These are phyloP conservation scores for Microctonus aethiopoides DNA, from an alignment of 2,888 invertebrate species.

Conservation along the genomic window DNA sequence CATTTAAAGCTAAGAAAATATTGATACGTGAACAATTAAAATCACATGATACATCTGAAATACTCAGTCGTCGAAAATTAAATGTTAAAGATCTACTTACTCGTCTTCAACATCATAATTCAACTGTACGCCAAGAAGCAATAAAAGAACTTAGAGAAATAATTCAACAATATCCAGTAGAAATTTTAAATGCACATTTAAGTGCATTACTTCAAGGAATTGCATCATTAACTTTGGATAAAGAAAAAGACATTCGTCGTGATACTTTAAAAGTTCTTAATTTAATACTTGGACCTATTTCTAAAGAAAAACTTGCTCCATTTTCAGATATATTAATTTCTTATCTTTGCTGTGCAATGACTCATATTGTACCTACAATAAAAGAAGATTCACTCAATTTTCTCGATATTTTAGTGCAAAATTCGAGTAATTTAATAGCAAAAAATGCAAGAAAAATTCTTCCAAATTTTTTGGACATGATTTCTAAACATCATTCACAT, in stretches of 20 bases:
- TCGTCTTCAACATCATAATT: constrained; percentile 81
- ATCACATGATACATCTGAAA: constrained; percentile 70
- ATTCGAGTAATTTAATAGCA: constrained; percentile 76
- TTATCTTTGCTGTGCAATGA: constrained; percentile 89
- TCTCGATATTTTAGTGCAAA: constrained; percentile 79
- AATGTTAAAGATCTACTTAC: constrained; percentile 78
- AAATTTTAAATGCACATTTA: constrained; percentile 72
- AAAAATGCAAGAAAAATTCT: constrained; percentile 78
- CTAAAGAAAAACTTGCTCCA: constrained; percentile 72
- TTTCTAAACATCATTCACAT: constrained; percentile 78
- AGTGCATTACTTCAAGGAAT: constrained; percentile 77
- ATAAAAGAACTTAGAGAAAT: constrained; percentile 73
- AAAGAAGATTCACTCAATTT: constrained; percentile 86
- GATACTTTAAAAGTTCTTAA: constrained; percentile 72
- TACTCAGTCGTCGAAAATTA: constrained; percentile 76
- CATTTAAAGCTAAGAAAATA: constrained; percentile 90
- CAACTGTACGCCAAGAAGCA: constrained; percentile 75
- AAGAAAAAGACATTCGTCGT: constrained; percentile 74
- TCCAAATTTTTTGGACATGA: constrained; percentile 85
- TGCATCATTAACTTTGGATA: constrained; percentile 78
- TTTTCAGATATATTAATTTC: constrained; percentile 83
- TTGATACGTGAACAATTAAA: constrained; percentile 82
- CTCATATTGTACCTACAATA: constrained; percentile 83
- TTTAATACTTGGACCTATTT: constrained; percentile 67
- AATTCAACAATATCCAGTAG: constrained; percentile 66